Conservation (phyloP, 2,113 vertebrate genomes). For the Misgurnus mizolepis region DNA sequence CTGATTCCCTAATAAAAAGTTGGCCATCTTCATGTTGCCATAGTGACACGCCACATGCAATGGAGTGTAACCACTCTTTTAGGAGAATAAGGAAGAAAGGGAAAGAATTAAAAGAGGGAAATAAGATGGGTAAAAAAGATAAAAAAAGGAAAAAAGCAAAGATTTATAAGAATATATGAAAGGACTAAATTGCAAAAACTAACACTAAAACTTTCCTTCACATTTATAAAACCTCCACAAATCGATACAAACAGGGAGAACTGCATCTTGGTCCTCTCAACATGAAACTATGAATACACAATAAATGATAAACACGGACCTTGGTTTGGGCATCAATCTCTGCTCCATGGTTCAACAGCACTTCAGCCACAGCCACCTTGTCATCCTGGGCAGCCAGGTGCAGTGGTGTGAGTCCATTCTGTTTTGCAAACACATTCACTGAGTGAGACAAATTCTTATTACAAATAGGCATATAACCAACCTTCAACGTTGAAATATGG, state of each 20-base stretch:
- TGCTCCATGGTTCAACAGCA: conserved; percentile 91
- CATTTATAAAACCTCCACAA: background rate
- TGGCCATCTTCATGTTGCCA: conserved; percentile 93
- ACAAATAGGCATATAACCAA: background rate
- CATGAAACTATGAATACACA: background rate
- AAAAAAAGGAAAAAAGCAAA: background rate
- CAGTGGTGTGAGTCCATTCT: conserved; percentile 93
- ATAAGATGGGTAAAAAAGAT: background rate
- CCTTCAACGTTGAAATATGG: no score
- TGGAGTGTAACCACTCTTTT: conserved; percentile 93
- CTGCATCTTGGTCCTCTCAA: no score
- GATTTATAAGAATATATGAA: background rate
- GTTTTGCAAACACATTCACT: conserved; percentile 45
- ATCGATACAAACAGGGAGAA: no score
- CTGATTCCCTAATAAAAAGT: conserved; percentile 92
- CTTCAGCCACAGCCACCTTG: conserved; percentile 90
- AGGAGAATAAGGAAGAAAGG: background rate
- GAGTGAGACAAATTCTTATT: conserved; percentile 8
- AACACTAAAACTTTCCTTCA: background rate
- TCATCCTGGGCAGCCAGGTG: conserved; percentile 96
- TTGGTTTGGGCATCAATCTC: conserved; percentile 87
- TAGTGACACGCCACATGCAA: conserved; percentile 97
- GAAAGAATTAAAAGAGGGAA: background rate
- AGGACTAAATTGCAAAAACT: background rate
- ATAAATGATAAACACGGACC: conserved; percentile 66